Evolutionary conservation across 2,113 vertebrate genomes (phyloP).

Genomic region (Centropristis striata): DNA sequence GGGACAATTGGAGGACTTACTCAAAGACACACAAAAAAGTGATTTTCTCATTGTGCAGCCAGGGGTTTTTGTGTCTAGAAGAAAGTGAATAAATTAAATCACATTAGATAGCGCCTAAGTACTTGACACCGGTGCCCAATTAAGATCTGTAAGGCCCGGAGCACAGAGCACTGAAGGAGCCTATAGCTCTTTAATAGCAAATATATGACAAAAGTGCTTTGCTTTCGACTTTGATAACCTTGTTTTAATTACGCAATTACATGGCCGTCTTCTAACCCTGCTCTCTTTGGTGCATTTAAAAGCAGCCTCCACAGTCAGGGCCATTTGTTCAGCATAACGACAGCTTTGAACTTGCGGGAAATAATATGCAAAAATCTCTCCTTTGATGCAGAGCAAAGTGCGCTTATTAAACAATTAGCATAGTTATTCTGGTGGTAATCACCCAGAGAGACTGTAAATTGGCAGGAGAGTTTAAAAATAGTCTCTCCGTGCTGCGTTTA

Average conservation of each 20-base stretch:
- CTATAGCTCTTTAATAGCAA: conserved; percentile 53
- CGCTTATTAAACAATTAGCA: conserved; percentile 82
- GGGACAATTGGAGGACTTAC: conserved; percentile 35
- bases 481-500: conserved; percentile 19
- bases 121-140: conserved; percentile 57
- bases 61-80: conserved; percentile 28
- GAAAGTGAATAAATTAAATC: conserved; percentile 60
- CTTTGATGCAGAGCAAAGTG: conserved; percentile 81
- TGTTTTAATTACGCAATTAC: conserved; percentile 67
- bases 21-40: conserved; percentile 30
- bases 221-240: conserved; percentile 67
- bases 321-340: conserved; percentile 70
- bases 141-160: conserved; percentile 39
- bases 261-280: conserved; percentile 34
- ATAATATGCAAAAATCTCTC: conserved; percentile 71
- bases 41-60: conserved; percentile 23
- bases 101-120: conserved; percentile 47
- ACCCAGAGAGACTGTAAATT: conserved; percentile 53
- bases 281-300: conserved; percentile 64
- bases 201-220: conserved; percentile 45
- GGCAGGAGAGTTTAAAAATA: conserved; percentile 64
- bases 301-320: conserved; percentile 47
- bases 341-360: conserved; percentile 76
- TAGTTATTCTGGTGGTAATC: conserved; percentile 75
- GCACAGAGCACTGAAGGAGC: conserved; percentile 17